Base-by-base conservation (phyloP, 2,888 invertebrate genomes). In the Erannis defoliaria region DNA sequence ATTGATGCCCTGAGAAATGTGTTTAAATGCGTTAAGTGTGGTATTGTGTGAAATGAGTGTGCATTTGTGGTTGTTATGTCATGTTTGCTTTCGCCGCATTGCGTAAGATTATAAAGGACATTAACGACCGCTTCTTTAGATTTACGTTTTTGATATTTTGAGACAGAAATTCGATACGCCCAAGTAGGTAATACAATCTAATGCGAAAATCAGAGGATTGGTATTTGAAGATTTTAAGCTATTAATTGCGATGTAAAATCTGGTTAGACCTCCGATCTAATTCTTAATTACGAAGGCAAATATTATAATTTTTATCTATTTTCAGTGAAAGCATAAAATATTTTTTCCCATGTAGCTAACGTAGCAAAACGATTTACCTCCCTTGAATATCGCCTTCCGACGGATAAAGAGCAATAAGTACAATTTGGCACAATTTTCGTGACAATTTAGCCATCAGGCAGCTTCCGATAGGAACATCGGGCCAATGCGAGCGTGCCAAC, bases 31-130 rank as follows among this genome's bases (percentile, higher is more conserved):
- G 38, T 37, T 45, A 45, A 55, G 45, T 55, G 16, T 18, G 14
- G 31, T 40, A 55, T 61, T 55, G 50, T 50, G 61, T 55, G 50
- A 19, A 45, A 50, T 55, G 55, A 61, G 45, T 45, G 31, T 59
- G 58, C 51, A 55, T 50, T 45, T 55, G 55, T 54, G 37, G 42
- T 43, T 26, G 61, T 69, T 67, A 64, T 48, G 49, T 62, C 23
- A 64, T 42, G 12, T 38, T 42, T 49, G 55, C 64, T 68, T 68
- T 68, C 68, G 58, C 66, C 42, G 51, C 14, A 18, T 68, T 68
- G 42, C 60, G 58, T 68, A 64, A 68, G 21, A n/a, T 33, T 55
- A 38, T 21, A 50, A 61, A 66, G 64, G 64, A 67, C 63, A 55
- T 33, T 29, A 18, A 26, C 49, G 18, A 21, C 10, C 38, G n/a